These are phyloP conservation scores for Odontocolon sp. DNA, from an alignment of 2,888 invertebrate species.

Conservation along the genomic window DNA sequence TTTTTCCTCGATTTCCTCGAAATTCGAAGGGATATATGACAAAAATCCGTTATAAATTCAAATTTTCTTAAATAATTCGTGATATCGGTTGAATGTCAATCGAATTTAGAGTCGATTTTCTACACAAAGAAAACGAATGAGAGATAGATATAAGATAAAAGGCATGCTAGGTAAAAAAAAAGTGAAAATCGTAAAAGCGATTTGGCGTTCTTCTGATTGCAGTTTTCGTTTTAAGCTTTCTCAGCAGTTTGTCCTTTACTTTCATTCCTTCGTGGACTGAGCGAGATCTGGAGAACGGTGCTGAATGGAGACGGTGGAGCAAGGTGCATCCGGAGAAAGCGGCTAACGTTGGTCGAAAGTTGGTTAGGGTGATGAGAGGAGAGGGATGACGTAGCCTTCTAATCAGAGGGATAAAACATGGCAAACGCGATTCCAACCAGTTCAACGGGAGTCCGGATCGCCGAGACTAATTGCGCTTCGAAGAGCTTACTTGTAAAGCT, in stretches of 20 bases:
- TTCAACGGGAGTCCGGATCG: slow-evolving; percentile 24
- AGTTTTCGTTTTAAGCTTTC: background rate
- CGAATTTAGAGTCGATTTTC: too few relatives aligned
- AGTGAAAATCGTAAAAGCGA: background rate
- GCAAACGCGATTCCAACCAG: slow-evolving; percentile 38
- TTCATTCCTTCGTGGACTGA: background rate
- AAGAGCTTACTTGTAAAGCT: slow-evolving; percentile 12
- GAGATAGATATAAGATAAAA: background rate
- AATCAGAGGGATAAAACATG: slow-evolving; percentile 53
- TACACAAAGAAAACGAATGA: slow-evolving; percentile 2
- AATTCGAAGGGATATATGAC: too few relatives aligned
- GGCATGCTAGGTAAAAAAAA: background rate
- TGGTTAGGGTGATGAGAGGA: background rate
- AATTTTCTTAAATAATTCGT: too few relatives aligned
- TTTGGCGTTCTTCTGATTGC: slow-evolving; percentile 16
- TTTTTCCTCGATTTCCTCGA: too few relatives aligned
- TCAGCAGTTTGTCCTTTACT: background rate
- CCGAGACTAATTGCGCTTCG: slow-evolving; percentile 31
- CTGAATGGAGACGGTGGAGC: background rate
- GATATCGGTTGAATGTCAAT: too few relatives aligned
- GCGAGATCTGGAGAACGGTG: background rate
- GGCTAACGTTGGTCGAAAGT: background rate
- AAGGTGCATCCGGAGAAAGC: background rate
- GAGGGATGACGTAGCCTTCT: slow-evolving; percentile 24
- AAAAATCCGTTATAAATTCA: too few relatives aligned